A percentile compares a stretch with the other conserved stretches of the same genome.
Conservation (phyloP, 1,140 invertebrate genomes). For the Orchesella cincta region DNA sequence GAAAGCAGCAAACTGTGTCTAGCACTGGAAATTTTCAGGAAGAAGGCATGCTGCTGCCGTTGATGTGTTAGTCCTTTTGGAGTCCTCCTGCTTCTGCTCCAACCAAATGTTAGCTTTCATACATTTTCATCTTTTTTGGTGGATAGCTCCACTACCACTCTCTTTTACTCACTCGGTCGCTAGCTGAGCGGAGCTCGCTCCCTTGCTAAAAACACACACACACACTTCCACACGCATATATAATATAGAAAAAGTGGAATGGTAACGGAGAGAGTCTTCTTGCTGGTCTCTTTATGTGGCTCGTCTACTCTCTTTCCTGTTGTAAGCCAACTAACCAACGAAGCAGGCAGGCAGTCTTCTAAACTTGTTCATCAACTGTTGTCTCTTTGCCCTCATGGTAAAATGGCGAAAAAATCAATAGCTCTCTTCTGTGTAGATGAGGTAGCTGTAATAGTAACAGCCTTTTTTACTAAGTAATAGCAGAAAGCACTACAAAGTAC, state of each 20-base stretch:
- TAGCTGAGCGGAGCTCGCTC: too few relatives aligned
- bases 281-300: too few relatives aligned
- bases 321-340: too few relatives aligned
- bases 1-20: background rate
- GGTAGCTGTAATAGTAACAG: background rate
- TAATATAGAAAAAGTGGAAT: background rate
- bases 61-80: background rate
- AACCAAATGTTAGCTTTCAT: background rate
- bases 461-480: too few relatives aligned
- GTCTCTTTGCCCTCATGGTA: slow-evolving; percentile 21
- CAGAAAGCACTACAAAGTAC: too few relatives aligned
- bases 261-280: background rate
- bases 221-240: background rate
- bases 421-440: background rate
- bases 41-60: slow-evolving; percentile 7
- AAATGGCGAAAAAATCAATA: slow-evolving; percentile 25
- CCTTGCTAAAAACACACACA: too few relatives aligned
- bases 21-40: background rate
- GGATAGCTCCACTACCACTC: background rate
- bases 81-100: background rate
- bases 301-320: too few relatives aligned
- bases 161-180: background rate
- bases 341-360: background rate
- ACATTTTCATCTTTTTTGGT: background rate
- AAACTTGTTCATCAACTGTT: slow-evolving; percentile 21